Evolutionary conservation across 1,140 invertebrate species (phyloP).

Genomic region (Bombus breviceps): DNA sequence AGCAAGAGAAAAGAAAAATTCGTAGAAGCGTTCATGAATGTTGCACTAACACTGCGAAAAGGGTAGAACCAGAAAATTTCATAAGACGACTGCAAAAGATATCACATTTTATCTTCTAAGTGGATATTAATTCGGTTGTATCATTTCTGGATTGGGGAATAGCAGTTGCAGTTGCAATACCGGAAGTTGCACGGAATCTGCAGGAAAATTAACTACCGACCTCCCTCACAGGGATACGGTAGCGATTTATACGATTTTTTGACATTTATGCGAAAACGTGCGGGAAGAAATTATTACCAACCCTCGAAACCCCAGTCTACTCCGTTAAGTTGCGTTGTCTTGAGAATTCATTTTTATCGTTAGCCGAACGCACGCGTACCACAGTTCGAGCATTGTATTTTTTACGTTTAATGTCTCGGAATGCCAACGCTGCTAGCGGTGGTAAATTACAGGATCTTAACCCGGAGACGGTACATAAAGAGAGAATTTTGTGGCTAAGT

Average conservation of each 20-base stretch:
- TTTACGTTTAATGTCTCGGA: constrained; percentile 42
- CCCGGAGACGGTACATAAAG: background rate
- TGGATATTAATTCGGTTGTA: constrained; percentile 54
- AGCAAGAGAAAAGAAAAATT: too few relatives aligned
- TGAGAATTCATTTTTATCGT: constrained; percentile 33
- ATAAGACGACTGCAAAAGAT: background rate
- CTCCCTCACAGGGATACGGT: constrained; percentile 34
- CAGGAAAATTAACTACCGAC: constrained; percentile 38
- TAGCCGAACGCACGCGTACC: background rate
- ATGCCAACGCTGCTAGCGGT: background rate
- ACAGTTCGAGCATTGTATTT: constrained; percentile 34
- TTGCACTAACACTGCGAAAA: background rate
- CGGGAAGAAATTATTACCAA: constrained; percentile 27
- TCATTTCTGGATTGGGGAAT: constrained; percentile 23
- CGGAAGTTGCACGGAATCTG: constrained; percentile 1
- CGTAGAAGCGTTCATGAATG: too few relatives aligned
- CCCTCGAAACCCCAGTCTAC: background rate
- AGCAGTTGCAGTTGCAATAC: background rate
- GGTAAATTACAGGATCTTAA: constrained; percentile 19
- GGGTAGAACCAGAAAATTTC: background rate
- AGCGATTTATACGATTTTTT: constrained; percentile 56
- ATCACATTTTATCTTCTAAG: background rate
- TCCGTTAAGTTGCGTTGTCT: constrained; percentile 10
- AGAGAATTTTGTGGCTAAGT: constrained; percentile 1
- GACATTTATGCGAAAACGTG: constrained; percentile 55